Percentiles rank a stretch among this genome's conserved stretches.
phyloP scores from a whole-genome alignment of 2,888 invertebrate genomes.

The Notodonta dromedarius region DNA sequence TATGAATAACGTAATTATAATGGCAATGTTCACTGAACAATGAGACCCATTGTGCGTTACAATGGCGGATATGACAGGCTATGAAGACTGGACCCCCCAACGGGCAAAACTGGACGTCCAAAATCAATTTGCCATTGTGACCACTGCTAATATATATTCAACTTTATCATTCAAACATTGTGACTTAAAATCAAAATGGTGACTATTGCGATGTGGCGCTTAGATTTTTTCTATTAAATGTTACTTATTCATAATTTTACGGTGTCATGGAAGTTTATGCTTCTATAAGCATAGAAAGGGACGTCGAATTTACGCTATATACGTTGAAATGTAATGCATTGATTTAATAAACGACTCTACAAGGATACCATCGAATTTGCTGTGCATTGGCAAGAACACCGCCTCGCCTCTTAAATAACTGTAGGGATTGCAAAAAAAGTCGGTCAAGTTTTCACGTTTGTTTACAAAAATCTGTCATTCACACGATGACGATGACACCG shows the following conservation, averaged over 20 bases:
- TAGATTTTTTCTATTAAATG: conserved; percentile 16
- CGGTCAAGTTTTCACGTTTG: not conserved
- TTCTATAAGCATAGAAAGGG: conserved; percentile 32
- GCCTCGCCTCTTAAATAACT: conserved; percentile 35
- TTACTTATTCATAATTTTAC: conserved; percentile 46
- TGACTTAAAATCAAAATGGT: not conserved
- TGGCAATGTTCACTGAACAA: conserved; percentile 64
- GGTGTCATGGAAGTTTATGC: conserved; percentile 52
- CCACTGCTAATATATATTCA: not conserved
- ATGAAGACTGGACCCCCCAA: conserved; percentile 72
- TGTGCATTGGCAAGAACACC: conserved; percentile 43
- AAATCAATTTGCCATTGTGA: not conserved
- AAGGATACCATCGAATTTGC: conserved; percentile 42
- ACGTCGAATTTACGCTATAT: too few species aligned
- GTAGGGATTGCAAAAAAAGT: conserved; percentile 22
- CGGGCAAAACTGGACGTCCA: conserved; percentile 18
- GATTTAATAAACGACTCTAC: conserved; percentile 36
- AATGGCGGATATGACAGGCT: conserved; percentile 68
- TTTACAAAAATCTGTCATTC: too few species aligned
- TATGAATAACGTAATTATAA: conserved; percentile 67
- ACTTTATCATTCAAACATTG: conserved; percentile 7
- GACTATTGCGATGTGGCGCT: conserved; percentile 52
- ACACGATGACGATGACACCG: too few species aligned
- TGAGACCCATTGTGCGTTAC: conserved; percentile 39
- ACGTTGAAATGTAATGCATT: conserved; percentile 5